Percentiles rank a stretch among this genome's conserved stretches.
Evolutionary conservation across 1,140 invertebrate species (phyloP).

Genomic region (Odontomachus brunneus): DNA sequence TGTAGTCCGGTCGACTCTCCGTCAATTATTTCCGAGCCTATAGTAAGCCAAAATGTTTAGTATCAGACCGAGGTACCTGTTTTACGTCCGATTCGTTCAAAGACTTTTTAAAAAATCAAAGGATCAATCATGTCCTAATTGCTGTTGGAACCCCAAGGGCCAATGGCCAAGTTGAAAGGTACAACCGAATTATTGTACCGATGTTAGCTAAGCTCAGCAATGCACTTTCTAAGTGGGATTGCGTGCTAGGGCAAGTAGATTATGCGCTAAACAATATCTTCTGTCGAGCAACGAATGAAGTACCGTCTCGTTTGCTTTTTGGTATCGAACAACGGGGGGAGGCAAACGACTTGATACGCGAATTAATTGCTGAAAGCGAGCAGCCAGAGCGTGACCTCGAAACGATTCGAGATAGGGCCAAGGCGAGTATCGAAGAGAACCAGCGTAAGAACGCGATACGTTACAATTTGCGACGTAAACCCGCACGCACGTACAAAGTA

Average conservation of each 20-base stretch:
- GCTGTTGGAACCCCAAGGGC: constrained; percentile 1
- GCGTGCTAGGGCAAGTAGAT: background rate
- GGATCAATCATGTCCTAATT: background rate
- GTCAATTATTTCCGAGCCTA: constrained; percentile 18
- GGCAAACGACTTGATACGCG: background rate
- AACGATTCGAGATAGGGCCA: background rate
- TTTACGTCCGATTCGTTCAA: constrained; percentile 21
- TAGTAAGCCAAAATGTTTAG: constrained; percentile 11
- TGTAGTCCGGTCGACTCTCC: too few relatives aligned
- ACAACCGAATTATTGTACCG: constrained; percentile 7
- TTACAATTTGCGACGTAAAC: background rate
- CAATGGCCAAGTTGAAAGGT: constrained; percentile 29
- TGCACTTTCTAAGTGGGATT: background rate
- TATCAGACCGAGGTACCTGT: constrained; percentile 8
- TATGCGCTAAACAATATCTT: constrained; percentile 44
- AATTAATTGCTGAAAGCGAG: background rate
- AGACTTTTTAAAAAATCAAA: background rate
- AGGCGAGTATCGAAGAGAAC: background rate
- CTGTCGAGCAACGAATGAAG: constrained; percentile 5
- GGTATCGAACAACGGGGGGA: background rate
- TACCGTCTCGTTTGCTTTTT: constrained; percentile 16
- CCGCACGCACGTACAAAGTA: background rate
- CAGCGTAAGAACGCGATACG: background rate
- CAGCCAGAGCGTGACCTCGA: background rate
- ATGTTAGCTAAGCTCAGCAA: constrained; percentile 23